Evolutionary conservation across 2,888 invertebrate genomes (phyloP).

Genomic region (Liodrosophila aerea): DNA sequence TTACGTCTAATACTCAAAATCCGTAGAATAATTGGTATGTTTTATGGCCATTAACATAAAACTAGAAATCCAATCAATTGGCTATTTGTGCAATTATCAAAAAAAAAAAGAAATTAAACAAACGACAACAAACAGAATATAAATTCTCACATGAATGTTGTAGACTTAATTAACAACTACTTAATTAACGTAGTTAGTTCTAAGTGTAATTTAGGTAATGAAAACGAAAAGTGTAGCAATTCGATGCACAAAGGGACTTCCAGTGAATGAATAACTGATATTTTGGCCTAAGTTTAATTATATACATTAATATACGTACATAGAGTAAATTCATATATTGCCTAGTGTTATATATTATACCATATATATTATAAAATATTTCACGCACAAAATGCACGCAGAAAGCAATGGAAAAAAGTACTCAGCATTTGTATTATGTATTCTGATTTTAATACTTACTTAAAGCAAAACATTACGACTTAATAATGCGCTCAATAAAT

Average conservation of each 20-base stretch:
- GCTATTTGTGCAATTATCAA: conserved; percentile 73
- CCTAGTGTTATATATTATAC: conserved; percentile 23
- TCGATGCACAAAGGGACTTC: conserved; percentile 79
- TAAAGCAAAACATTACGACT: conserved; percentile 71
- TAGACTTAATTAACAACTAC: conserved; percentile 66
- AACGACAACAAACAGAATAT: conserved; percentile 17
- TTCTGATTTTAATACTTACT: conserved; percentile 57
- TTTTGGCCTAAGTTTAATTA: conserved; percentile 42
- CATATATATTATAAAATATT: background rate
- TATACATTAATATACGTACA: background rate
- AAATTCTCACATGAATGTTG: conserved; percentile 36
- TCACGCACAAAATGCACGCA: conserved; percentile 36
- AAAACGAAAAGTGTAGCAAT: conserved; percentile 31
- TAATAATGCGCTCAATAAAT: conserved; percentile 80
- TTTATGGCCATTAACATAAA: conserved; percentile 37
- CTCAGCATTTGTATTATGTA: conserved; percentile 57
- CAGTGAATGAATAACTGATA: conserved; percentile 76
- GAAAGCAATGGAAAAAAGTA: conserved; percentile 34
- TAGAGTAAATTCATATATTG: conserved; percentile 5
- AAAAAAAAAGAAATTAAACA: conserved; percentile 38
- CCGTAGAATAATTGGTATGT: conserved; percentile 60
- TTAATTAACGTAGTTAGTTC: conserved; percentile 54
- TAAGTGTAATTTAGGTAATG: conserved; percentile 20
- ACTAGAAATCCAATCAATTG: conserved; percentile 64
- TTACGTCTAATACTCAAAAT: conserved; percentile 69